These are phyloP conservation scores for Rotaria socialis DNA, from an alignment of 2,888 invertebrate species.

Conservation along the genomic window DNA sequence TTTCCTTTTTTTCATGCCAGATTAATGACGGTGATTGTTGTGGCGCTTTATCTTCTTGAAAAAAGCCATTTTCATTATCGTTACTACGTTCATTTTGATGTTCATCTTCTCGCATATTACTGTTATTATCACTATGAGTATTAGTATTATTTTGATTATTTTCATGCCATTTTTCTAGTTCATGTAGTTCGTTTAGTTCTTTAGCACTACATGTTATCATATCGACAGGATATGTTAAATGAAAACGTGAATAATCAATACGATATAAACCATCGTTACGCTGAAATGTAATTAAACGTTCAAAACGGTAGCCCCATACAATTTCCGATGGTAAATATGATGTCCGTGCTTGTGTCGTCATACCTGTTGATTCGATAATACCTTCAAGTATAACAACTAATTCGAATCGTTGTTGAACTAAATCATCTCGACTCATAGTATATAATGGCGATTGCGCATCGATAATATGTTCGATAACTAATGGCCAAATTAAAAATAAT, in stretches of 20 bases:
- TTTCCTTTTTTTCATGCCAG: neutral
- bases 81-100: neutral
- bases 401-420: slow-evolving; percentile 85
- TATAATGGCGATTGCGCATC: slow-evolving; percentile 84
- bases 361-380: slow-evolving; percentile 64
- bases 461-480: slow-evolving; percentile 90
- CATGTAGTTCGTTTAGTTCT: slow-evolving; percentile 44
- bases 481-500: slow-evolving; percentile 96
- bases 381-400: slow-evolving; percentile 92
- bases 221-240: slow-evolving; percentile 57
- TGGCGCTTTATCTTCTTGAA: too few relatives aligned
- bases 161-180: slow-evolving; percentile 40
- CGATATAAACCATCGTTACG: slow-evolving; percentile 59
- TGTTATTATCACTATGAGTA: neutral
- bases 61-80: too few relatives aligned
- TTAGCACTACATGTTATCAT: slow-evolving; percentile 50
- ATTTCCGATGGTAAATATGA: slow-evolving; percentile 62
- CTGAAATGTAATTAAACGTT: slow-evolving; percentile 58
- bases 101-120: neutral
- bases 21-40: neutral
- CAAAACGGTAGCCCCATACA: slow-evolving; percentile 60
- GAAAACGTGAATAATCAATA: slow-evolving; percentile 59
- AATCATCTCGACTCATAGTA: slow-evolving; percentile 81
- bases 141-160: neutral
- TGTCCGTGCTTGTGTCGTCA: slow-evolving; percentile 63